Evolutionary conservation across 1,140 invertebrate genomes (phyloP), one percentile per base, ranked within the genome.

Genomic region (Drosophila subpulchrella): DNA sequence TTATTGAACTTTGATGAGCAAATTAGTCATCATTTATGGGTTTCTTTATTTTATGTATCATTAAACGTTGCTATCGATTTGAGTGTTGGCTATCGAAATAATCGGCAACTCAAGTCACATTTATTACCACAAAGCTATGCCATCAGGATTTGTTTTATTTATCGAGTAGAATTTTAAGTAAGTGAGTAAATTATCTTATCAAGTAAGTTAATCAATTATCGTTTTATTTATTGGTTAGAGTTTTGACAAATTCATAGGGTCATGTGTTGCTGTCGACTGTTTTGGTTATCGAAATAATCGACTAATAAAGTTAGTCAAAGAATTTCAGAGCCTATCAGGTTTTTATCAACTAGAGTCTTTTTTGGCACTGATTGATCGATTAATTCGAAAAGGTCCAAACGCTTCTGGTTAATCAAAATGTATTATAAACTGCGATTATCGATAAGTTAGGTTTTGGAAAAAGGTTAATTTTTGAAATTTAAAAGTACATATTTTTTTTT

Each of bases 341-440:
- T 44, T 36, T 47, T 27, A 12, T 68, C 44, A 34, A 48, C 41
- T n/a, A 12, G 12, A 51, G 38, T 67, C 65, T 30, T 17, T 24
- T 15, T 15, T 41, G 44, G 11, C 59, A 67, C 15, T 65, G 46
- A 66, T 12, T 67, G 65, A 67, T 67, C 60, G 65, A 65, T 65
- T 56, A 30, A 41, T 13, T 11, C n/a, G 24, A 7, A 58, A 8
- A 39, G n/a, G 24, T 27, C n/a, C 30, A 27, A n/a, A n/a, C n/a
- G n/a, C n/a, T n/a, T n/a, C n/a, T n/a, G n/a, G n/a, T n/a, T n/a
- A n/a, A n/a, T n/a, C 13, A 32, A 50, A 50, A 3, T 15, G n/a
- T 8, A 32, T 50, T 24, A 20, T 20, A 20, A 24, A 17, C 3
- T 15, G n/a, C 12, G 1, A 39, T 39, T 39, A 3, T 42, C 15